Base-by-base conservation (phyloP, 2,113 vertebrate genomes). In the Phylloscopus trochiloides region DNA sequence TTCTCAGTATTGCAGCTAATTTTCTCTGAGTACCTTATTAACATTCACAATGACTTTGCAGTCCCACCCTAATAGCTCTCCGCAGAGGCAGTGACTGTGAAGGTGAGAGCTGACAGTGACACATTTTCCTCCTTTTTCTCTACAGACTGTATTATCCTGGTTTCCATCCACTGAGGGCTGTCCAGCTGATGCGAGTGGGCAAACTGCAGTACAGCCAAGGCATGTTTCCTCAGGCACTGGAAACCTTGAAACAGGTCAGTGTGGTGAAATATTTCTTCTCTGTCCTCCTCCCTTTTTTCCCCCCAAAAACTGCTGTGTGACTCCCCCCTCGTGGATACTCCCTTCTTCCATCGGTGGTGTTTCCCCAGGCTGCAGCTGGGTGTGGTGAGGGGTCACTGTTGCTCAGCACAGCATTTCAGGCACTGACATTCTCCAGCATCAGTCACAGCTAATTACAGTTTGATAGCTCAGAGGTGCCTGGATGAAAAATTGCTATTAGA, bases 161-260 rank as follows among this genome's bases (percentile, higher is more conserved):
- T 67, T 98, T 98, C 95, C 99, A 99, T 93, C 99, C 99, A 0
- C 98, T 98, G 81, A 96, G 98, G 74, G 99, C 98, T 8, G 91
- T 99, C 63, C 99, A 99, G 97, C 97, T 99, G 68, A 98, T 99
- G 98, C 98, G 99, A 94, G 98, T 99, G 8, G 99, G 98, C 80
- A 99, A 99, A 80, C 96, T 99, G 80, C 99, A 99, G 95, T 97
- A 99, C 77, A 98, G 98, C 74, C 98, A 98, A 92, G 98, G 93
- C 77, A 97, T 97, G 92, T 97, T 98, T 62, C 91, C 97, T 47
- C 98, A 99, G 12, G 98, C 99, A 0, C 95, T 98, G 97, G 97
- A 97, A 86, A 99, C 98, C n/a, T 98, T 99, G 85, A 98, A 96
- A 85, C 97, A 99, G 99, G 99, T 99, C 75, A 97, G 98, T 98